Conservation (phyloP, 64 coral and sea anemone species). For the Orbicella faveolata region DNA sequence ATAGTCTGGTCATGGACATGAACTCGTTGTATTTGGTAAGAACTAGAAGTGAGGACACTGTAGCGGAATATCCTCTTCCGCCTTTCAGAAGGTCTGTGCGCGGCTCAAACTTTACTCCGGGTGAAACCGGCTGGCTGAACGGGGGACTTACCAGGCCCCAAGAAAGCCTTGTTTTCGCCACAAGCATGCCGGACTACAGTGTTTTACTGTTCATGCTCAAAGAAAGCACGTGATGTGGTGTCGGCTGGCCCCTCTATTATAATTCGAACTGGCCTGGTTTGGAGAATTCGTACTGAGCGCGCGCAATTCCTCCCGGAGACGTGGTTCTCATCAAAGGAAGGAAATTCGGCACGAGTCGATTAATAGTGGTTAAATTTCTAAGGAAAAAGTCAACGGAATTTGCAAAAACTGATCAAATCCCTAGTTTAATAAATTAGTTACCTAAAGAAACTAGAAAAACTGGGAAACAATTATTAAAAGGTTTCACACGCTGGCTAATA, state of each 20-base stretch:
- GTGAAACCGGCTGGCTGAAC: conserved; percentile 61
- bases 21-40: conserved; percentile 74
- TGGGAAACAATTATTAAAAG: too few relatives aligned
- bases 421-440: too few relatives aligned
- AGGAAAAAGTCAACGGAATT: too few relatives aligned
- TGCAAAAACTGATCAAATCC: too few relatives aligned
- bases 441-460: too few relatives aligned
- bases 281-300: too few relatives aligned
- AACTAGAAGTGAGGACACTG: conserved; percentile 61
- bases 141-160: conserved; percentile 26
- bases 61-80: conserved; percentile 56
- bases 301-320: too few relatives aligned
- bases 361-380: too few relatives aligned
- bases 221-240: conserved; percentile 54
- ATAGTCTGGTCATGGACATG: conserved; percentile 74
- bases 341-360: too few relatives aligned
- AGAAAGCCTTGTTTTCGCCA: conserved; percentile 60
- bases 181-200: conserved; percentile 91
- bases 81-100: conserved; percentile 68
- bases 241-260: background rate
- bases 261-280: too few relatives aligned
- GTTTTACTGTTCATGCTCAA: conserved; percentile 72
- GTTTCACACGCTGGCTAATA: too few relatives aligned
- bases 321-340: too few relatives aligned
- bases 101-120: conserved; percentile 74